phyloP scores from a whole-genome alignment of 2,113 vertebrate species.

The Urocynchramus pylzowi region DNA sequence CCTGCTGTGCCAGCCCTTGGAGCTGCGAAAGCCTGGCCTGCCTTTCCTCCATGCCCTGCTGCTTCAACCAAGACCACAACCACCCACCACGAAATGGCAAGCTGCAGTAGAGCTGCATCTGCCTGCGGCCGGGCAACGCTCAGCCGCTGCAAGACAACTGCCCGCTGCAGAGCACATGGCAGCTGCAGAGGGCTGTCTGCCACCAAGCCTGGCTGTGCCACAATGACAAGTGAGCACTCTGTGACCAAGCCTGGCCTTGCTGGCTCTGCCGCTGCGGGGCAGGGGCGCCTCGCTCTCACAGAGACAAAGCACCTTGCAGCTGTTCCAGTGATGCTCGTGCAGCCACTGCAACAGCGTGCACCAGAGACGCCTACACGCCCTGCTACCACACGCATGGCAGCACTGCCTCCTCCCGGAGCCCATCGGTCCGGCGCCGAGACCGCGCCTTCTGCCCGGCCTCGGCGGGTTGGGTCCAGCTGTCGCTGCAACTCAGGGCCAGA shows the following conservation, averaged over 20 bases:
- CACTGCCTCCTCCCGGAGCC: not conserved
- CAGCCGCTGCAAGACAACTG: fast-evolving
- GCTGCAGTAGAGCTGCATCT: not conserved
- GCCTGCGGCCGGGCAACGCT: not conserved
- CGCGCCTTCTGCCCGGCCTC: not conserved
- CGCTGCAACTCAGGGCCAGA: not conserved
- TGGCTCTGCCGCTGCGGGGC: not conserved
- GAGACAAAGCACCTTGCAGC: not conserved
- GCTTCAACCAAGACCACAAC: not conserved
- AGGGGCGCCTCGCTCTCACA: not conserved
- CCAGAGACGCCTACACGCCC: not conserved
- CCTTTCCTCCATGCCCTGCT: not conserved
- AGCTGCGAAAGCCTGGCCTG: no score
- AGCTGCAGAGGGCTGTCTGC: not conserved
- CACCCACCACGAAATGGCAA: not conserved
- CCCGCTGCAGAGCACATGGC: not conserved
- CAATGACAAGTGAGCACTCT: not conserved
- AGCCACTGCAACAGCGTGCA: not conserved
- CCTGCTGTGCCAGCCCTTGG: no score
- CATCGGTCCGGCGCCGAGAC: not conserved
- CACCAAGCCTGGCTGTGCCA: not conserved
- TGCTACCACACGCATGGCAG: not conserved
- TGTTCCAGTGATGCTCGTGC: not conserved
- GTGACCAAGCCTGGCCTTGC: not conserved
- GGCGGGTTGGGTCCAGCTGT: not conserved